Base-by-base conservation (phyloP, 2,888 invertebrate species). In the Eudemis profundana region DNA sequence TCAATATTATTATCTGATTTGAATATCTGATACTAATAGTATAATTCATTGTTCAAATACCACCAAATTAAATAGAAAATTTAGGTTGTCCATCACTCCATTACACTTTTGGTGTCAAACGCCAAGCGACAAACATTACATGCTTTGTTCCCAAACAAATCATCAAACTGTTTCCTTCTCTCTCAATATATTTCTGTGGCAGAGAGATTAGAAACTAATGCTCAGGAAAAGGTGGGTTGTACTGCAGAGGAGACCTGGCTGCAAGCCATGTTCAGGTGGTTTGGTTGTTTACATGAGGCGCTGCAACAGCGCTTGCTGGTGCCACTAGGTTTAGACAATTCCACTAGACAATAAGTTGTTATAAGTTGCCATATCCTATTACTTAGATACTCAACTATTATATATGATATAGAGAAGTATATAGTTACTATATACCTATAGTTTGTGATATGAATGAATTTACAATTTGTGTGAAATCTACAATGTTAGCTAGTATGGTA, bases 351-450 rank as follows among this genome's bases (percentile, higher is more conserved):
- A 91, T 91, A 91, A 90, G 91, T 86, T 85, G 84, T 86, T 86
- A 74, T 91, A 89, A 89, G 89, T 91, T 91, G 91, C 90, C 91
- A 91, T 91, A 91, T 89, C 89, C 84, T 89, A 89, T 86, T 87
- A 81, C 85, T 89, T 89, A 91, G 90, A 89, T 89, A 90, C 89
- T 91, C 87, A 85, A 86, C 83, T 84, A 83, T 83, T 86, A 86
- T 88, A 87, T 80, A 86, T 82, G 78, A 81, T 84, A 85, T 85
- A 87, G 84, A 84, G 74, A 84, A 78, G 78, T 83, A 86, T 87
- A 89, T 85, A 86, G 79, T 88, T 80, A 77, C 82, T 78, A 83
- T 83, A 84, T 85, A 87, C 82, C 78, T 89, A 90, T 91, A 90
- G 90, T 90, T 91, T 91, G 91, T 91, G 91, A 91, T 91, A 91